These are phyloP conservation scores for Lutraria rhynchaena DNA, from an alignment of 1,140 invertebrate genomes.

Conservation along the genomic window DNA sequence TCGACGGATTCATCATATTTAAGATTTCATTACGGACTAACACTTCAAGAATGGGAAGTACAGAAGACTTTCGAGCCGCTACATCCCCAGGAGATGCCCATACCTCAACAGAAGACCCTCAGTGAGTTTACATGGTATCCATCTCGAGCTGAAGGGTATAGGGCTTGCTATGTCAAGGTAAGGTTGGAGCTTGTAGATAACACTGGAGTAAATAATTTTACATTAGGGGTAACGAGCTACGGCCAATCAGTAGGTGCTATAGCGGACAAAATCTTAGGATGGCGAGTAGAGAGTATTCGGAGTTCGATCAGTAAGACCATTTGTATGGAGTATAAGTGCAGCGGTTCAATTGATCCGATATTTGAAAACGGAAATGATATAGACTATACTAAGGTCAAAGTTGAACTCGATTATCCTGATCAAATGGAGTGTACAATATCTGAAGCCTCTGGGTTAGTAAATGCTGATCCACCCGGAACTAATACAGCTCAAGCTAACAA, in stretches of 20 bases:
- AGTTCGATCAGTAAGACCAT: too few species aligned
- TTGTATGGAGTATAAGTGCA: too few species aligned
- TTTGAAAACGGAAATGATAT: too few species aligned
- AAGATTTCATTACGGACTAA: background rate
- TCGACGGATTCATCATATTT: background rate
- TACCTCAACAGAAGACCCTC: background rate
- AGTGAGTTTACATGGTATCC: background rate
- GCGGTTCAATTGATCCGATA: too few species aligned
- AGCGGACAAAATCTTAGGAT: background rate
- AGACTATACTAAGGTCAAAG: too few species aligned
- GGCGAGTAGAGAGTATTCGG: background rate
- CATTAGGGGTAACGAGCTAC: slow-evolving; percentile 2
- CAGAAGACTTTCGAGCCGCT: background rate
- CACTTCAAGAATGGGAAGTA: background rate
- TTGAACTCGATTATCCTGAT: too few species aligned
- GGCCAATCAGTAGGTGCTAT: background rate
- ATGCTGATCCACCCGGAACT: too few species aligned
- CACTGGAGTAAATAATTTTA: background rate
- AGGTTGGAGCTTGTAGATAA: background rate
- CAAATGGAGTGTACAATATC: too few species aligned
- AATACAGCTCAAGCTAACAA: too few species aligned
- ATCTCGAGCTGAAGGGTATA: background rate
- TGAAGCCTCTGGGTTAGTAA: too few species aligned
- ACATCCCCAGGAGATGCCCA: too few species aligned
- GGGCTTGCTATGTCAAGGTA: background rate